A percentile compares a stretch with the other conserved stretches of the same genome.
Evolutionary conservation across 2,888 invertebrate species (phyloP).

Genomic region (Biston betularia): DNA sequence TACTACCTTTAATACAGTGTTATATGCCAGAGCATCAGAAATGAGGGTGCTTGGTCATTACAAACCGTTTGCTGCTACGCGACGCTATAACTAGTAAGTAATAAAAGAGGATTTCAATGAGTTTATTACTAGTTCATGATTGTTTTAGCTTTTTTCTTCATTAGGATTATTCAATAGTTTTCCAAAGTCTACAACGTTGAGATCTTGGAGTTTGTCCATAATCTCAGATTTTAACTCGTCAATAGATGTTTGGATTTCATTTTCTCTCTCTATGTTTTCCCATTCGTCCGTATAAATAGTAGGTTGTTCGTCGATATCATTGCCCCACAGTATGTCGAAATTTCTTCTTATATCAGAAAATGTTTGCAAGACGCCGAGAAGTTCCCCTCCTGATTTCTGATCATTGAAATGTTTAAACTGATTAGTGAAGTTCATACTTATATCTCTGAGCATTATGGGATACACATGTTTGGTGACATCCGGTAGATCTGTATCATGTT

Average conservation of each 20-base stretch:
- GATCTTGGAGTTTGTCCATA: conserved; percentile 16
- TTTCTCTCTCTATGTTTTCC: conserved; percentile 8
- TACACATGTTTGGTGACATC: conserved; percentile 20
- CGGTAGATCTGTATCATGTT: not conserved
- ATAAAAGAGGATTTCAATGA: not conserved
- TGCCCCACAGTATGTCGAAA: conserved; percentile 40
- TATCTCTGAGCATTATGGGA: conserved; percentile 33
- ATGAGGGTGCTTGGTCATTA: too few species aligned
- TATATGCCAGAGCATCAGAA: too few species aligned
- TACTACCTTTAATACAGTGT: too few species aligned
- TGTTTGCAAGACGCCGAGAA: conserved; percentile 14
- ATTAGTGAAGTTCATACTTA: conserved; percentile 17
- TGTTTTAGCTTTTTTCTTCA: conserved; percentile 5
- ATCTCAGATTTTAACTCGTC: conserved; percentile 29
- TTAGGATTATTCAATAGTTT: conserved; percentile 21
- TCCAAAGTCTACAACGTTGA: conserved; percentile 11
- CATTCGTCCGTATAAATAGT: conserved; percentile 11
- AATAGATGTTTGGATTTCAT: conserved; percentile 20
- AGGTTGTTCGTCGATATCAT: conserved; percentile 27
- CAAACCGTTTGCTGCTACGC: too few species aligned
- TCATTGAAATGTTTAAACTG: conserved; percentile 15
- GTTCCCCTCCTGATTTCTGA: conserved; percentile 10
- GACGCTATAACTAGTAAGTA: too few species aligned
- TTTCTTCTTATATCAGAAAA: conserved; percentile 39
- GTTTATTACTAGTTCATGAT: not conserved